Conservation (phyloP, 2,797 vertebrate genomes). For the Pampus argenteus region DNA sequence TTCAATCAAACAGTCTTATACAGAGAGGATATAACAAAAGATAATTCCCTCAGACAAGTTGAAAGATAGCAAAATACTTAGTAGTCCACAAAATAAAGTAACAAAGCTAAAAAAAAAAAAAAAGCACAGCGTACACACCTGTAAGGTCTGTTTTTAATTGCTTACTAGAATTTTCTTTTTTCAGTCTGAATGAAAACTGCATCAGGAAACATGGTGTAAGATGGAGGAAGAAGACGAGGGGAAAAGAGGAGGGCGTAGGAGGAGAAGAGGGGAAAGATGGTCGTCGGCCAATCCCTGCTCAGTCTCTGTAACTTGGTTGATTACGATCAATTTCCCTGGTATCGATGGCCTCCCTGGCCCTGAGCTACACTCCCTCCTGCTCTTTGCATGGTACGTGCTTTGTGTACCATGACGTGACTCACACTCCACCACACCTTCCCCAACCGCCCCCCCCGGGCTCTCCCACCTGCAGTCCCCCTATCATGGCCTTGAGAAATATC, state of each 20-base stretch:
- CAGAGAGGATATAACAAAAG: constrained; percentile 12
- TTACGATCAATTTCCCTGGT: constrained; percentile 89
- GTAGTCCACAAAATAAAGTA: constrained; percentile 6
- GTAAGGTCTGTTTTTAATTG: constrained; percentile 23
- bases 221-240: constrained; percentile 65
- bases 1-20: constrained; percentile 27
- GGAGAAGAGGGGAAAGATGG: constrained; percentile 75
- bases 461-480: constrained; percentile 60
- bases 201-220: constrained; percentile 51
- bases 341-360: constrained; percentile 87
- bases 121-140: neutral
- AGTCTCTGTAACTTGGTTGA: constrained; percentile 87
- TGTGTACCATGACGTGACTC: constrained; percentile 84
- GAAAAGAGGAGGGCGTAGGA: constrained; percentile 56
- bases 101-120: neutral
- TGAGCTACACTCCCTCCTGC: constrained; percentile 85
- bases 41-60: constrained; percentile 24
- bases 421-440: constrained; percentile 66
- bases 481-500: constrained; percentile 71
- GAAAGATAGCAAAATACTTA: neutral
- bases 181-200: constrained; percentile 43
- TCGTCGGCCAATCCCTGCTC: constrained; percentile 81
- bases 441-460: constrained; percentile 33
- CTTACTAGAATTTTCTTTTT: constrained; percentile 46
- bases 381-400: constrained; percentile 87